A percentile compares a stretch with the other conserved stretches of the same genome.
These are phyloP conservation scores for Stichodactyla mertensii DNA, from an alignment of 64 coral and sea anemone genomes.

Conservation along the genomic window DNA sequence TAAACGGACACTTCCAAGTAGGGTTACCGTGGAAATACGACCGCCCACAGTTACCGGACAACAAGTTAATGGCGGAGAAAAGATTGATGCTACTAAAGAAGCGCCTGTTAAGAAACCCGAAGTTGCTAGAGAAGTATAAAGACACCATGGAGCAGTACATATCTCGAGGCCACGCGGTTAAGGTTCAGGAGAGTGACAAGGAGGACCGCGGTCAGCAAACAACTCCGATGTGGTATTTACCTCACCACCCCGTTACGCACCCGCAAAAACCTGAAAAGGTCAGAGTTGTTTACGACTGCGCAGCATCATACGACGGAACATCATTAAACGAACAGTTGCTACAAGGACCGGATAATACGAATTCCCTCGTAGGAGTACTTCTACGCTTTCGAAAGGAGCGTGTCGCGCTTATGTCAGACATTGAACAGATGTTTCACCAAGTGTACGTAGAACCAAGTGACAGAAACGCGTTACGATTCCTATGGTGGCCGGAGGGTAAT, in stretches of 20 bases:
- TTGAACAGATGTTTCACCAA: slow-evolving; percentile 49
- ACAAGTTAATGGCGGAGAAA: slow-evolving; percentile 22
- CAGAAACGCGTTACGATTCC: slow-evolving; percentile 24
- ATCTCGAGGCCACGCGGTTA: slow-evolving; percentile 23
- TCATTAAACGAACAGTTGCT: slow-evolving; percentile 37
- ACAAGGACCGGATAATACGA: slow-evolving; percentile 40
- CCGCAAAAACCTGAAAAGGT: slow-evolving; percentile 43
- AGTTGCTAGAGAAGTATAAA: slow-evolving; percentile 31
- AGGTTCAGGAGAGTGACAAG: neutral
- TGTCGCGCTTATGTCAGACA: slow-evolving; percentile 19
- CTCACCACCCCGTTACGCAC: slow-evolving; percentile 50
- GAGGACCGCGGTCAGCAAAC: neutral
- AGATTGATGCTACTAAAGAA: slow-evolving; percentile 21
- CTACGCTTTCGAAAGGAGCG: slow-evolving; percentile 8
- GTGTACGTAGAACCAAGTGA: slow-evolving; percentile 19
- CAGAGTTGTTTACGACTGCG: slow-evolving; percentile 39
- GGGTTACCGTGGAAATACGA: slow-evolving; percentile 49
- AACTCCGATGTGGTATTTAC: slow-evolving; percentile 37
- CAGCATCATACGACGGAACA: slow-evolving; percentile 40
- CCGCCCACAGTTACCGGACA: slow-evolving; percentile 16
- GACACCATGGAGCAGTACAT: slow-evolving; percentile 40
- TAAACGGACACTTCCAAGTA: slow-evolving; percentile 56
- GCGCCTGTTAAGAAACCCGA: slow-evolving; percentile 10
- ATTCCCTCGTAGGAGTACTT: slow-evolving; percentile 36
- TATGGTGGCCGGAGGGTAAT: slow-evolving; percentile 33